Conservation (phyloP, 2,888 invertebrate species). For the Noctua janthina region DNA sequence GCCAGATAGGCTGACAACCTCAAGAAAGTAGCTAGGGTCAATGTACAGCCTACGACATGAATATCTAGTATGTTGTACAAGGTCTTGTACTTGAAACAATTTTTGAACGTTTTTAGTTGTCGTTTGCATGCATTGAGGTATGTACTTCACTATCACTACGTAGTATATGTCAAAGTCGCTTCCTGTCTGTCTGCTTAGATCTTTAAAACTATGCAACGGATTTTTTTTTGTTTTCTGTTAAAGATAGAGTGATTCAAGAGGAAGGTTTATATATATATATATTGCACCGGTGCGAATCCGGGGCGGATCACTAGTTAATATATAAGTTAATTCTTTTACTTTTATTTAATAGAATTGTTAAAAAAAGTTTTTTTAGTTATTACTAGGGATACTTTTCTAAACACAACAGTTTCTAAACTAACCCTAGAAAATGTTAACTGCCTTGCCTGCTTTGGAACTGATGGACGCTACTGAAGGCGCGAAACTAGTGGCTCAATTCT, state of each 20-base stretch:
- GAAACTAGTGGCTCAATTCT: too few species aligned
- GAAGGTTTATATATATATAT: too few species aligned
- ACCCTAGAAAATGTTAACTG: not conserved
- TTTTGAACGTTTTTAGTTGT: not conserved
- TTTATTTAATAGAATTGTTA: not conserved
- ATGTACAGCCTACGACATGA: not conserved
- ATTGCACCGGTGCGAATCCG: too few species aligned
- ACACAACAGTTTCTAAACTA: not conserved
- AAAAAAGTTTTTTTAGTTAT: too few species aligned
- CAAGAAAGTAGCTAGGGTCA: not conserved
- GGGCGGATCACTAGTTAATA: too few species aligned
- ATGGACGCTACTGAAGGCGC: too few species aligned
- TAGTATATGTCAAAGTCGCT: too few species aligned
- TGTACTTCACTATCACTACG: not conserved
- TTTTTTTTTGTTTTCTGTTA: too few species aligned
- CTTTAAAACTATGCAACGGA: too few species aligned
- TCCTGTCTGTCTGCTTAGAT: too few species aligned
- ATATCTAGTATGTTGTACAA: not conserved
- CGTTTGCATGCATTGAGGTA: not conserved
- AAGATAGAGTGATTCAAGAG: too few species aligned
- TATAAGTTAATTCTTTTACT: not conserved
- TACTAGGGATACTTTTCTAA: not conserved
- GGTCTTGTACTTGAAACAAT: not conserved
- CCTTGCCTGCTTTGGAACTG: too few species aligned
- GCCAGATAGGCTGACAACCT: constrained; percentile 28